Evolutionary conservation across 2,888 invertebrate genomes (phyloP), one percentile per base, ranked within the genome.

Genomic region (Lamproptera curius): DNA sequence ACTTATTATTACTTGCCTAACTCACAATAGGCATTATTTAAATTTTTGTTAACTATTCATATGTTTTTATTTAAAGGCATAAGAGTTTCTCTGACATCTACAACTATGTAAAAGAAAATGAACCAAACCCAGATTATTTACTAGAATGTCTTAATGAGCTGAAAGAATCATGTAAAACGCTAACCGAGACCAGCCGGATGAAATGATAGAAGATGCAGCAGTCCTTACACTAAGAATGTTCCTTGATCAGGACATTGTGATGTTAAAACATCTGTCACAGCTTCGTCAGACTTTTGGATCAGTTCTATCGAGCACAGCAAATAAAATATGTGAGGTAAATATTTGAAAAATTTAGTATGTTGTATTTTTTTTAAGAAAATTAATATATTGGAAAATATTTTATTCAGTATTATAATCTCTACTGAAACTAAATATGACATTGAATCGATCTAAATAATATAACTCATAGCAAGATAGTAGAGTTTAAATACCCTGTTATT

Each of bases 141-240:
- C 49, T 90, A 50, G 64, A 78, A 53, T 61, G 67, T 1, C 57
- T 85, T 8, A 51, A 62, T 14, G 55, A 73, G 54, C 56, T 81
- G 34, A 75, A 84, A 63, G 75, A 72, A 37, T 59, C 70, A 37
- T 70, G 83, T 42, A 76, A 73, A 52, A 62, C 79, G 40, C 68
- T 90, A 51, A 85, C 89, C 15, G 90, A 15, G 93, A 92, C 35
- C 90, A 90, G 55, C 60, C 89, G 26, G 75, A 88, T 53, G 88
- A 90, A 50, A 74, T 92, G 5, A 79, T 91, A 6, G 91, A 93
- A 59, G 92, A 92, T 70, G 89, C 92, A 0, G 71, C 91, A 0
- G 76, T 93, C 0, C 89, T 90, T 59, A 74, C 91, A 0, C 75
- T 94, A 1, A 80, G 89, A 57, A 74, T 92, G 65, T 90, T 94